Base-by-base conservation (phyloP, 2,888 invertebrate genomes). In the Drosophila maculinotata region DNA sequence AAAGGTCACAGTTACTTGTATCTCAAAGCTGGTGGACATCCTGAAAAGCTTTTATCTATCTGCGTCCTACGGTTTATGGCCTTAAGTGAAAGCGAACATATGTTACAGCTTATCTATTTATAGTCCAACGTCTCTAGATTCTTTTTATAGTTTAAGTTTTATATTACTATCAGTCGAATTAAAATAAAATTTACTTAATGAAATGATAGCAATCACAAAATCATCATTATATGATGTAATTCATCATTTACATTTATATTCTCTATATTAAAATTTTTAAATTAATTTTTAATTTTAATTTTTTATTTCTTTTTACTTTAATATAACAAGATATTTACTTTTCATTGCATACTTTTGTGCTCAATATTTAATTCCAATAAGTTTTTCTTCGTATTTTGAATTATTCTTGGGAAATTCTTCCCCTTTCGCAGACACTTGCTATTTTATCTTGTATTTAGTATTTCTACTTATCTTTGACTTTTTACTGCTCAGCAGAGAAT, bases 401-500 rank as follows among this genome's bases (percentile, higher is more conserved):
- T 2, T 25, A 30, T 20, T 4, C 2, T 36, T n/a, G n/a, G n/a
- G n/a, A n/a, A n/a, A 36, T 9, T 20, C 30, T 1, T 14, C 8
- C 5, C n/a, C 35, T 26, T 35, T 36, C n/a, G n/a, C n/a, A 14
- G 20, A 10, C 47, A 45, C 7, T 36, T 47, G 41, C 25, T 14
- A 41, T 20, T 39, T 17, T 42, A 30, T 42, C 2, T 35, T 28
- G 23, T 30, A 23, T 38, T 12, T 36, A 56, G 31, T 36, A 26
- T 53, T 12, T 36, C 42, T 14, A 39, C n/a, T n/a, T 48, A 33
- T 44, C 30, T 69, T 41, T 12, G 36, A 56, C 7, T 54, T 76
- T 85, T 76, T 76, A 80, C 52, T 52, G 60, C 67, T 56, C 67
- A 62, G 45, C 42, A 33, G 86, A 67, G 83, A 76, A 36, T 58